phyloP scores from a whole-genome alignment of 35 echinoderm and acorn worm genomes.

The Patiria miniata region DNA sequence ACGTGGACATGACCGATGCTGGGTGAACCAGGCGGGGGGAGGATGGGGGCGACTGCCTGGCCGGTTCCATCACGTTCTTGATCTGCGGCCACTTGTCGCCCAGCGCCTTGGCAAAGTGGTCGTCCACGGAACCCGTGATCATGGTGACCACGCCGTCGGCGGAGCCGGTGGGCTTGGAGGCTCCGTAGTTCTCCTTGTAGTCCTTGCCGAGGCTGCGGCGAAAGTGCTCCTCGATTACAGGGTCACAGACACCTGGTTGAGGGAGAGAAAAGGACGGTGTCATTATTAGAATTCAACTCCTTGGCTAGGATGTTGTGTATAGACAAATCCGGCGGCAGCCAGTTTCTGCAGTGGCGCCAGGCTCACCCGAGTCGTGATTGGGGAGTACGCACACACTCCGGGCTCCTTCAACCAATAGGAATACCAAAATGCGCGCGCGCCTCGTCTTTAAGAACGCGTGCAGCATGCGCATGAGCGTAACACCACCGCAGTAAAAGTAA shows the following conservation, averaged over 20 bases:
- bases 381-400: no score
- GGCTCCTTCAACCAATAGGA: no score
- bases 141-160: constrained; percentile 28
- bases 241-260: constrained; percentile 58
- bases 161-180: constrained; percentile 30
- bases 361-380: no score
- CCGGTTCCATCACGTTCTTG: constrained; percentile 62
- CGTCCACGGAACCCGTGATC: constrained; percentile 93
- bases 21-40: constrained; percentile 45
- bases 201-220: constrained; percentile 85
- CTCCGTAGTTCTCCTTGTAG: constrained; percentile 66
- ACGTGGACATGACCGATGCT: constrained; percentile 34
- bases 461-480: no score
- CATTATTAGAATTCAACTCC: no score
- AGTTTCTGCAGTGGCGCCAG: no score
- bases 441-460: no score
- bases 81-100: constrained; percentile 95
- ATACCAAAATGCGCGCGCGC: no score
- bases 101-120: constrained; percentile 96
- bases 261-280: background rate
- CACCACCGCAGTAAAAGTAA: no score
- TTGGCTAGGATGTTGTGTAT: no score
- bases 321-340: no score
- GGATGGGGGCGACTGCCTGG: background rate
- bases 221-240: constrained; percentile 96